Evolutionary conservation across 2,888 invertebrate genomes (phyloP), one percentile per base, ranked within the genome.

Genomic region (Cryptocephalus primarius): DNA sequence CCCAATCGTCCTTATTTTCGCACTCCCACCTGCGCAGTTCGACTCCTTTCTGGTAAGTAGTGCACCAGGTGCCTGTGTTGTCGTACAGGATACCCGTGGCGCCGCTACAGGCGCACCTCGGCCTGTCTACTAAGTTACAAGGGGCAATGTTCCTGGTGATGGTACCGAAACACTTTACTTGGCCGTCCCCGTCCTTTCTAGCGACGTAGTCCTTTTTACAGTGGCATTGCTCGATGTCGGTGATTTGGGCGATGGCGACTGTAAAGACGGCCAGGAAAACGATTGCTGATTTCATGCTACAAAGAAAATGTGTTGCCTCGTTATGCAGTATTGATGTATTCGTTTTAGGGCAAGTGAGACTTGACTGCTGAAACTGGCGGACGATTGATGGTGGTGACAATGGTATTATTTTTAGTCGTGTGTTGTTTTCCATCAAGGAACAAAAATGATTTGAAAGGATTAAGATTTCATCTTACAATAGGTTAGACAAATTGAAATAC

Each of bases 1-100:
- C 48, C 55, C 55, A 55, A 4, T 55, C 54, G 9, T 45, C 46
- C 33, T 40, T 42, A 38, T 55, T 55, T 38, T 55, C 55, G 36
- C 55, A 55, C 2, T 13, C 32, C 55, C 55, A 55, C 33, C 46
- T 49, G 33, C 44, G 48, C 1, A 45, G 32, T 34, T 51, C 49
- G 11, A 43, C 47, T 8, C 51, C 53, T n/a, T 42, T 43, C 13
- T 39, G 43, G 31, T 50, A 52, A 8, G 45, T 36, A 4, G 48
- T 9, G 31, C 54, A 54, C 49, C 49, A 52, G 11, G 46, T 46
- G 4, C 52, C 54, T 34, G 31, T 44, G 32, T 38, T 22, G 31
- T 52, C 48, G 9, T 45, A 42, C n/a, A 49, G 11, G 13, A 48
- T 43, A n/a, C 48, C 44, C 34, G 48, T 48, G 3, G 43, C 46